phyloP scores from a whole-genome alignment of 2,888 invertebrate species.

The Cacoxenus indagator region DNA sequence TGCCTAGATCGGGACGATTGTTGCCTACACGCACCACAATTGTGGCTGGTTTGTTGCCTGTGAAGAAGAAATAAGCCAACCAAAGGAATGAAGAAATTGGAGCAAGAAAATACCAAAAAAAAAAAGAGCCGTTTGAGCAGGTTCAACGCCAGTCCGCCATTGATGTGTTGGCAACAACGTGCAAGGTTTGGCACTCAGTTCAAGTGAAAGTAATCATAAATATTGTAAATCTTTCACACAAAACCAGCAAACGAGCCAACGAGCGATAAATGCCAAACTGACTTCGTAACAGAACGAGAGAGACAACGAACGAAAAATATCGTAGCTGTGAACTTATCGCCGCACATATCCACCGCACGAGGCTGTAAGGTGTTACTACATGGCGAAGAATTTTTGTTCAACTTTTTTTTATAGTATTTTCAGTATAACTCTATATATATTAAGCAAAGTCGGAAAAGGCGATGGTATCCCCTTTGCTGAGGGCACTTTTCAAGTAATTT shows the following conservation, averaged over 20 bases:
- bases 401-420: no score
- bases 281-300: slow-evolving; percentile 9
- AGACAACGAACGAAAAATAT: no score
- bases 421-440: no score
- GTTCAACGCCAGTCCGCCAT: slow-evolving; percentile 7
- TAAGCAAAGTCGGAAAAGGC: no score
- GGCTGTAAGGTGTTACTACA: no score
- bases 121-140: not conserved
- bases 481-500: no score
- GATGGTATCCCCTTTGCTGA: no score
- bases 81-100: not conserved
- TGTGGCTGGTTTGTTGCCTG: slow-evolving; percentile 85
- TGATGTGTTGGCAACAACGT: no score
- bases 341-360: not conserved
- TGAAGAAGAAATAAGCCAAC: no score
- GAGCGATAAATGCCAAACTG: not conserved
- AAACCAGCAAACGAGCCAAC: not conserved
- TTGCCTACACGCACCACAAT: slow-evolving; percentile 93
- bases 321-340: not conserved
- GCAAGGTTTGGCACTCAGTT: slow-evolving; percentile 19
- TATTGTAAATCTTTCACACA: slow-evolving; percentile 37
- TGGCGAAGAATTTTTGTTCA: no score
- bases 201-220: slow-evolving; percentile 66
- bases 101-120: not conserved
- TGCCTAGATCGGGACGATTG: slow-evolving; percentile 91